Percentiles rank a stretch among this genome's conserved stretches.
Evolutionary conservation across 2,888 invertebrate genomes (phyloP).

Genomic region (Philonicus albiceps): DNA sequence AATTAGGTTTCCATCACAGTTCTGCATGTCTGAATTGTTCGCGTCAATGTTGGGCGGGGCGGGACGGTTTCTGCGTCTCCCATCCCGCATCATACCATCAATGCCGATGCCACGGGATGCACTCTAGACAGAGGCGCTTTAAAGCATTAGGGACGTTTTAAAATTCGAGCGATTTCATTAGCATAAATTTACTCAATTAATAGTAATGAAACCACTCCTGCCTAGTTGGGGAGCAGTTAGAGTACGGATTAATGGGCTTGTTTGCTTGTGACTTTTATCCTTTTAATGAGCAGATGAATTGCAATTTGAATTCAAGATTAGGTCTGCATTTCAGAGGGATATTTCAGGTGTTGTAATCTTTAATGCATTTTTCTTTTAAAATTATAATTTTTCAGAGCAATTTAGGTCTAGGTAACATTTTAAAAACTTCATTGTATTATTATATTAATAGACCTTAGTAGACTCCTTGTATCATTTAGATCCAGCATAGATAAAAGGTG

Average conservation of each 20-base stretch:
- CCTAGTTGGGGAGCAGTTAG: not conserved
- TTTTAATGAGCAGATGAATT: not conserved
- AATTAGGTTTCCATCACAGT: slow-evolving; percentile 34
- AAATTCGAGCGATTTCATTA: not conserved
- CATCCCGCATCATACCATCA: not conserved
- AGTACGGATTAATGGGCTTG: not conserved
- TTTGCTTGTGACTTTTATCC: not conserved
- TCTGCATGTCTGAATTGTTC: slow-evolving; percentile 6
- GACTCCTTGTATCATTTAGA: too few relatives aligned
- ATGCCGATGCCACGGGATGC: not conserved
- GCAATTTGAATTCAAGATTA: not conserved
- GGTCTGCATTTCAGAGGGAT: not conserved
- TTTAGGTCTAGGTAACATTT: too few relatives aligned
- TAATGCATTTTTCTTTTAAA: not conserved
- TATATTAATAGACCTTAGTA: too few relatives aligned
- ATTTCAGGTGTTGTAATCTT: not conserved
- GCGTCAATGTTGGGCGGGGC: not conserved
- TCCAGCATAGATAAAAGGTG: too few relatives aligned
- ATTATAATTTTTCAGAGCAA: not conserved
- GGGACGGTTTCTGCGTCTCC: not conserved
- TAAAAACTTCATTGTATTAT: too few relatives aligned
- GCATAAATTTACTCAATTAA: not conserved
- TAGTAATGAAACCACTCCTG: not conserved
- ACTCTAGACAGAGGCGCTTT: not conserved
- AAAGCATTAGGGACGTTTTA: not conserved